phyloP scores from a whole-genome alignment of 1,140 invertebrate species.

The Galendromus occidentalis region DNA sequence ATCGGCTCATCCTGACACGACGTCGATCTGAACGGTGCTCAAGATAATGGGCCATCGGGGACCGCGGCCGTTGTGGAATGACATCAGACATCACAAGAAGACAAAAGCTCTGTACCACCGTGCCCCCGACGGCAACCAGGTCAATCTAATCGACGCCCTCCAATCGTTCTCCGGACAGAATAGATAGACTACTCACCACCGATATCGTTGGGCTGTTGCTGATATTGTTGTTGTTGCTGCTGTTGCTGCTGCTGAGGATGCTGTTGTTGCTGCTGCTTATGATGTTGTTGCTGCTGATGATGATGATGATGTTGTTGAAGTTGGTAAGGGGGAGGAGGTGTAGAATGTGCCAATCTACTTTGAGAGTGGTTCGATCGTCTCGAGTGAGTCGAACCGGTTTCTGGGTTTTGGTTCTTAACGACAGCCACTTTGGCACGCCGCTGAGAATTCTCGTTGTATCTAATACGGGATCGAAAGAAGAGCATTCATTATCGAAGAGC shows the following conservation, averaged over 20 bases:
- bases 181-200: no score
- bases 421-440: constrained; percentile 9
- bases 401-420: constrained; percentile 11
- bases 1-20: no score
- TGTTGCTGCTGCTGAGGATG: not conserved
- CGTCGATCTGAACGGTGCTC: no score
- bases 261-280: not conserved
- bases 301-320: not conserved
- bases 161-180: no score
- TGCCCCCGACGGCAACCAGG: not conserved
- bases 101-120: no score
- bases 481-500: not conserved
- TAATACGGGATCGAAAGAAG: not conserved
- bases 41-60: no score
- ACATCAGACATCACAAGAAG: no score
- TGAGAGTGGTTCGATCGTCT: not conserved
- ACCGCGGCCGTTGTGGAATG: no score
- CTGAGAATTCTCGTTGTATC: constrained; percentile 10
- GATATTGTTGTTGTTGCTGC: not conserved
- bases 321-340: not conserved
- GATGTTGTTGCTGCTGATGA: not conserved
- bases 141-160: not conserved
- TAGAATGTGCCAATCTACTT: not conserved
- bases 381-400: constrained; percentile 6
- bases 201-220: not conserved